phyloP scores from a whole-genome alignment of 2,113 vertebrate genomes.

The Heterocephalus glaber region DNA sequence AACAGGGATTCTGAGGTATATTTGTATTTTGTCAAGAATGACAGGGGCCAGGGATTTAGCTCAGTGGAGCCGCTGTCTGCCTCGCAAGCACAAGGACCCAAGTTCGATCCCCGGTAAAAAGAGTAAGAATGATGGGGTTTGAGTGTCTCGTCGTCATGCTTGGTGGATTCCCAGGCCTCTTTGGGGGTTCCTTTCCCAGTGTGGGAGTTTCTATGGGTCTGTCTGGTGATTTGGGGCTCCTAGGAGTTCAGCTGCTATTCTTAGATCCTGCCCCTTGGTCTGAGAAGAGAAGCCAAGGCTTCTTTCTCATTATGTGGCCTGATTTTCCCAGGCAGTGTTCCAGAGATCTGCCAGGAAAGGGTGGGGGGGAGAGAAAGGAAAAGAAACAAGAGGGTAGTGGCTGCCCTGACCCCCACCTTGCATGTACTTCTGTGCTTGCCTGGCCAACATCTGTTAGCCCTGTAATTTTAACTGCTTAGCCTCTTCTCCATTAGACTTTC shows the following conservation, averaged over 20 bases:
- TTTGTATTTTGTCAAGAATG: neutral
- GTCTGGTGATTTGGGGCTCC: neutral
- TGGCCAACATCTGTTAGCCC: neutral
- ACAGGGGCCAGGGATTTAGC: too few relatives aligned
- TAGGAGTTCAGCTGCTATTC: neutral
- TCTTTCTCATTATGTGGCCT: neutral
- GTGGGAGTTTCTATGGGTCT: neutral
- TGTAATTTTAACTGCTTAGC: neutral
- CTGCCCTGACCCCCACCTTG: too few relatives aligned
- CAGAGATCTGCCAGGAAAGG: neutral
- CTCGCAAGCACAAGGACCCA: too few relatives aligned
- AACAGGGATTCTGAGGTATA: accelerated
- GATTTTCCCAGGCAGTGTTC: neutral
- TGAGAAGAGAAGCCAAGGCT: neutral
- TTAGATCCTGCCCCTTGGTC: neutral
- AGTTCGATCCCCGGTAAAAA: too few relatives aligned
- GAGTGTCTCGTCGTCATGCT: neutral
- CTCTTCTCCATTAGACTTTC: neutral
- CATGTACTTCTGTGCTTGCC: neutral
- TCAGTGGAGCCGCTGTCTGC: too few relatives aligned
- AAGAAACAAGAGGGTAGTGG: too few relatives aligned
- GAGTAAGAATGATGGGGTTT: neutral
- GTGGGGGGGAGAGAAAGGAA: too few relatives aligned
- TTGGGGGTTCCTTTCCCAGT: neutral
- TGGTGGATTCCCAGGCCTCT: neutral